Base-by-base conservation (phyloP, 2,888 invertebrate species). In the Drymonia ruficornis region DNA sequence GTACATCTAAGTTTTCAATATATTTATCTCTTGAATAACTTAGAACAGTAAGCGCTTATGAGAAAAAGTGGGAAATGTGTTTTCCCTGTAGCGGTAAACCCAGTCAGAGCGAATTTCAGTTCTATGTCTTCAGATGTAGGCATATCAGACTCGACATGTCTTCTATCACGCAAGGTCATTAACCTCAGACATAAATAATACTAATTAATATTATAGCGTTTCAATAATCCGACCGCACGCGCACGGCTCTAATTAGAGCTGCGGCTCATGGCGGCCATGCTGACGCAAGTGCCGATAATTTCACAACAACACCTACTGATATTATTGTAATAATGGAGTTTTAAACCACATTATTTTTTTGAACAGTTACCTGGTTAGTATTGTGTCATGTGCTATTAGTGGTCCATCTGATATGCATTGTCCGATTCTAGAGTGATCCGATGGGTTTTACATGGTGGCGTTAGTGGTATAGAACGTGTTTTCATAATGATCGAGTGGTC, bases 281-380 rank as follows among this genome's bases (percentile, higher is more conserved):
- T 67, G 67, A 67, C 68, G 67, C 53, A 59, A 63, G 18, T 6
- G 4, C 43, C 29, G 67, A 62, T 67, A 62, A 67, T 62, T 62
- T 55, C 36, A 40, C 62, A 62, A 58, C 65, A 58, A 67, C 55
- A 67, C 34, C 50, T 40, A 50, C 51, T 55, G 55, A 38, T 48
- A 43, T 48, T 53, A 19, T 43, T 43, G 42, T 42, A 11, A 36
- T 9, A 31, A n/a, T n/a, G n/a, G 36, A 36, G 36, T 13, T 13
- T n/a, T n/a, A 13, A n/a, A 36, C 36, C 36, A 5, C 36, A 36
- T 36, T 36, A n/a, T 36, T 36, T 36, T 36, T 34, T 34, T 34
- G 31, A 11, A 11, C 11, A 9, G 11, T 36, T 36, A 36, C 36
- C 36, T 36, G 36, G 13, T 36, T 36, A n/a, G 13, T 36, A 36